Conservation (phyloP, 2,797 vertebrate species). For the Tapera naevia region DNA sequence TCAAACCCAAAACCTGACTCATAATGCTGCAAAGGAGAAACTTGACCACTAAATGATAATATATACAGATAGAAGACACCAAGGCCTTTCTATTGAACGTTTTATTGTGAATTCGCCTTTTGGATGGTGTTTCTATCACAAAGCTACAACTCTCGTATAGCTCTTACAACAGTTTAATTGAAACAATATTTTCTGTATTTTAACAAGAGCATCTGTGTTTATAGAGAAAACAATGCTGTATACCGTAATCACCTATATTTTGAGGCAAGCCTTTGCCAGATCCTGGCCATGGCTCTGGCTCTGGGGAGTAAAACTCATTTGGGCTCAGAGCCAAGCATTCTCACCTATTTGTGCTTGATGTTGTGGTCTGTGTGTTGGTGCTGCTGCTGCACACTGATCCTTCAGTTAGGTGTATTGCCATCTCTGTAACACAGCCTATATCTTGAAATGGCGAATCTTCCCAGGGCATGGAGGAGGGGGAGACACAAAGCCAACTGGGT, state of each 20-base stretch:
- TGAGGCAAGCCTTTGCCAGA: background rate
- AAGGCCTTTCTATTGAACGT: background rate
- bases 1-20: constrained; percentile 51
- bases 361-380: background rate
- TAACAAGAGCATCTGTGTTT: background rate
- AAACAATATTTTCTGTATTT: constrained; percentile 38
- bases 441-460: constrained; percentile 66
- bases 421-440: constrained; percentile 44
- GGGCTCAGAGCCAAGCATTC: background rate
- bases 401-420: background rate
- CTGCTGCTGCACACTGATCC: background rate
- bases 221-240: background rate
- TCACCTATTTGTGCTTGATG: background rate
- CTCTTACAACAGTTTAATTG: constrained; percentile 46
- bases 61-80: constrained; percentile 5
- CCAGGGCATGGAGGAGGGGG: constrained; percentile 67
- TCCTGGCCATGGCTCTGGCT: background rate
- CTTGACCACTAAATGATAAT: constrained; percentile 37
- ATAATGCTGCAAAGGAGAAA: constrained; percentile 22
- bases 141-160: constrained; percentile 34
- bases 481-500: background rate
- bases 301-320: background rate
- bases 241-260: background rate
- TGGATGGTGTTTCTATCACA: constrained; percentile 13
- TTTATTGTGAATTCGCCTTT: constrained; percentile 69